Base-by-base conservation (phyloP, 2,888 invertebrate genomes). In the Cataglyphis altisquamis region DNA sequence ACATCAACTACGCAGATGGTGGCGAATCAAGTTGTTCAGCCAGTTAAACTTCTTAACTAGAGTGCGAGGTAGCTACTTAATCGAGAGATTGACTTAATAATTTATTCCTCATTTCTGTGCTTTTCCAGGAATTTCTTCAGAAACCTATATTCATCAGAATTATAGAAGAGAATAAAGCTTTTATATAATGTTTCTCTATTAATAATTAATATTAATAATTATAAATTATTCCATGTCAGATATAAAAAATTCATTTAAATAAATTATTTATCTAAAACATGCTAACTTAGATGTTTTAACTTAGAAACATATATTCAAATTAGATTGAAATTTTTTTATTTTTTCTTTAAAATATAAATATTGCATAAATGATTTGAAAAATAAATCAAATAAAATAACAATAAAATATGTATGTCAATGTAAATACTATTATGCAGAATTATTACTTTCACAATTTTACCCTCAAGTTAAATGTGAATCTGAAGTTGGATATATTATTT, bases 41-140 rank as follows among this genome's bases (percentile, higher is more conserved):
- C 83, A 86, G 86, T 85, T 89, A 86, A 90, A 89, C 82, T 88
- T 90, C 86, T 89, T 85, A 87, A 87, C 84, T 88, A 86, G 84
- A 82, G 75, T 83, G 62, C 80, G 75, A 85, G 52, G 32, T 68
- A 55, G 39, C 73, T 52, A 64, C 21, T 73, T 64, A 67, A 73
- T 75, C 36, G 32, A 64, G n/a, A 55, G 12, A 0, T 82, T 63
- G 82, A 81, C 83, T 86, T 87, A 87, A 88, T 87, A 84, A 86
- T 88, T 78, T 70, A 63, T 62, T 63, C 4, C 15, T 57, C 57
- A 78, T 78, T 57, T 32, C 8, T 52, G 2, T 5, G 3, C 57
- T 15, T 15, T n/a, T 2, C 6, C n/a, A 6, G 4, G 9, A 8
- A 41, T n/a, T 41, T n/a, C 10, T 25, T 52, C 36, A 18, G 32